These are phyloP conservation scores for Rhinella marina DNA, from an alignment of 2,797 vertebrate species.

Conservation along the genomic window DNA sequence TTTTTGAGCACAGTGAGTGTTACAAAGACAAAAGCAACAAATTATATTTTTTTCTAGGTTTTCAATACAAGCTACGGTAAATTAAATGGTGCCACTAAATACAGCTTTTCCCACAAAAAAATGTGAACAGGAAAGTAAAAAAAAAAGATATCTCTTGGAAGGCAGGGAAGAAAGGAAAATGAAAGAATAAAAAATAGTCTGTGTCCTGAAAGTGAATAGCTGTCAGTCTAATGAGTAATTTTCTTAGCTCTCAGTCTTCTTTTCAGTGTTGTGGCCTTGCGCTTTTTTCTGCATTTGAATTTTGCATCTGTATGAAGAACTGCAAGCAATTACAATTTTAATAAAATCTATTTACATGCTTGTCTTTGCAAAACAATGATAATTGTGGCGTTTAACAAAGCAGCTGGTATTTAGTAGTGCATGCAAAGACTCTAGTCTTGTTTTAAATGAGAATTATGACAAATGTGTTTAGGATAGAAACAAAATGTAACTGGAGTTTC, in stretches of 20 bases:
- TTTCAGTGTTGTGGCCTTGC: neutral
- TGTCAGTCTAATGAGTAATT: conserved; percentile 24
- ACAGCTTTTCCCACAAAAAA: no score
- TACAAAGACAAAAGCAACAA: no score
- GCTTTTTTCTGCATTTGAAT: conserved; percentile 23
- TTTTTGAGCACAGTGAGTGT: no score
- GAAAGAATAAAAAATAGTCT: neutral
- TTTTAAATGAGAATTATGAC: conserved; percentile 59
- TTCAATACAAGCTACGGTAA: no score
- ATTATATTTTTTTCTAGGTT: no score
- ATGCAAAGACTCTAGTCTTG: conserved; percentile 34
- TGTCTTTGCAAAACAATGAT: conserved; percentile 52
- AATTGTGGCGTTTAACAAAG: conserved; percentile 57
- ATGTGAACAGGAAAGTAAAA: no score
- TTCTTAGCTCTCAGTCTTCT: conserved; percentile 3
- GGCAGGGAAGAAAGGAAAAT: no score
- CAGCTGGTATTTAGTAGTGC: conserved; percentile 51
- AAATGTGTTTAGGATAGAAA: conserved; percentile 49
- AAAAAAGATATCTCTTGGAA: no score
- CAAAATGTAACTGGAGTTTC: conserved; percentile 41
- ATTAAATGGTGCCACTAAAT: no score
- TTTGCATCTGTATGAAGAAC: conserved; percentile 52
- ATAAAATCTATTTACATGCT: conserved; percentile 55
- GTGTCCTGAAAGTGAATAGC: neutral
- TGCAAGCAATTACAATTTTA: conserved; percentile 49